Base-by-base conservation (phyloP, 1,140 invertebrate genomes). In the Holotrichia oblita region DNA sequence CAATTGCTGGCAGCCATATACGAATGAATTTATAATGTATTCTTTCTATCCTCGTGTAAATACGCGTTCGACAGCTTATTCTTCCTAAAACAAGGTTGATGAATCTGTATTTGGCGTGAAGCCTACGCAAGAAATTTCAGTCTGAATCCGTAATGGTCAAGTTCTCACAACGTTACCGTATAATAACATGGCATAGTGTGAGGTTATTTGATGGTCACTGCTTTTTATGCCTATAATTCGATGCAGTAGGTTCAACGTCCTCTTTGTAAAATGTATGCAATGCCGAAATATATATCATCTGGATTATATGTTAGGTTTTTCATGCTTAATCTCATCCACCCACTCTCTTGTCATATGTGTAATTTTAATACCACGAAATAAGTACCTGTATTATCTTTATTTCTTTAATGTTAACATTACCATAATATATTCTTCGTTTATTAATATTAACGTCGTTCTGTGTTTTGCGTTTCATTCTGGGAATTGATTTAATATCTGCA, bases 81-180 rank as follows among this genome's bases (percentile, higher is more conserved):
- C 14, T 55, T 55, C 14, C 48, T 55, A 55, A 55, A 55, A 55
- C 14, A 55, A 55, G 48, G 48, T 55, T 55, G 48, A 55, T 55
- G 48, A n/a, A 17, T 55, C 48, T 55, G 48, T 55, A 55, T 55
- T 55, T 55, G 48, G 48, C 48, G 48, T 6, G 48, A 55, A 55
- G 14, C 48, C 48, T 55, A 55, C 48, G 48, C 48, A 55, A 55
- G 48, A 55, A 3, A 55, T 55, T 55, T 55, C 14, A 55, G 48
- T 55, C n/a, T 55, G 9, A 6, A 17, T 6, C 48, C 48, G 48
- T 55, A 55, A 55, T 55, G 48, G 48, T n/a, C 6, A 55, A 55
- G 48, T 55, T 55, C 48, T 17, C 48, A 55, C 48, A 55, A 55
- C 17, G 14, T 55, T 55, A 55, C 48, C 48, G 48, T 17, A 55